Conservation (phyloP, 2,113 vertebrate species). For the Shinisaurus crocodilurus region DNA sequence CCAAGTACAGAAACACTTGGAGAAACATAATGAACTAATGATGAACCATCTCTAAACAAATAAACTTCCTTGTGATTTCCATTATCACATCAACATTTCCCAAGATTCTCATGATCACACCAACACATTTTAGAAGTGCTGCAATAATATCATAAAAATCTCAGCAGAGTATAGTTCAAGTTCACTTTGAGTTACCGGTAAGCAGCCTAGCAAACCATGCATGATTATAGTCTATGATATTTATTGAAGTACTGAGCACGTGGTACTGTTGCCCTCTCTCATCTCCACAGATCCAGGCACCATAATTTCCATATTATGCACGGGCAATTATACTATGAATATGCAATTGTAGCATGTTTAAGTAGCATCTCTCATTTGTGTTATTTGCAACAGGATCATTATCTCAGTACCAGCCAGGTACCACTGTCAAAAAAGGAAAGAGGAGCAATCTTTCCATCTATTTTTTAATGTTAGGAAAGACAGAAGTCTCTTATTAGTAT, state of each 20-base stretch:
- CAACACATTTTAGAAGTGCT: neutral
- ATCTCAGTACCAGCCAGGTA: neutral
- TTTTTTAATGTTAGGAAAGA: neutral
- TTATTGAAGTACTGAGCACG: neutral
- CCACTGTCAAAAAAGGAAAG: neutral
- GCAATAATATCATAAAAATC: neutral
- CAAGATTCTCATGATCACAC: neutral
- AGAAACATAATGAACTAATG: neutral
- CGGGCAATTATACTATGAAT: neutral
- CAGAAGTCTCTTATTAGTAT: neutral
- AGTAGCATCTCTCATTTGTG: neutral
- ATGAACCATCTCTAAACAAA: neutral
- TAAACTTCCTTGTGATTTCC: neutral
- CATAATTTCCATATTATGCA: neutral
- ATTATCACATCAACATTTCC: no score
- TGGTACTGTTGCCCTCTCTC: neutral
- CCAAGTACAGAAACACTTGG: neutral
- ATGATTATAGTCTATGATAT: neutral
- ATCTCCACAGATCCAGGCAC: neutral
- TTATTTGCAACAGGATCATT: neutral
- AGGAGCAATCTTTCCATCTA: neutral
- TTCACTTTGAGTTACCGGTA: neutral
- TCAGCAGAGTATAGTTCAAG: neutral
- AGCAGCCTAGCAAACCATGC: neutral
- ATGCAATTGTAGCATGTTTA: neutral